Evolutionary conservation across 2,888 invertebrate genomes (phyloP).

Genomic region (Amaurobius ferox): DNA sequence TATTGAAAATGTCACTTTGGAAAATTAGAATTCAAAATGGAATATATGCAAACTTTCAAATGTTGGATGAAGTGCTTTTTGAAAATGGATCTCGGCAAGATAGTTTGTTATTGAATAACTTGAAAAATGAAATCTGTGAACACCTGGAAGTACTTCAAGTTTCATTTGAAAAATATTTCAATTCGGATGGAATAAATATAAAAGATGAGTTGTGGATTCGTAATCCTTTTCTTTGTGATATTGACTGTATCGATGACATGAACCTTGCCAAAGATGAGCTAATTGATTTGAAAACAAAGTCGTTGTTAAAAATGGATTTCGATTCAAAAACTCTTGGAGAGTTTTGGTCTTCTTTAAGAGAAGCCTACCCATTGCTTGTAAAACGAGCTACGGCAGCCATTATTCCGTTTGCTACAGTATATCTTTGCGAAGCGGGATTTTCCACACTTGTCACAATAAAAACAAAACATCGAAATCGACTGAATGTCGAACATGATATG

Average conservation of each 20-base stretch:
- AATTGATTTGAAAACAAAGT: slow-evolving; percentile 53
- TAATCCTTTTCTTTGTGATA: slow-evolving; percentile 56
- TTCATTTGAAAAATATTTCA: slow-evolving; percentile 38
- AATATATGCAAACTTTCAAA: slow-evolving; percentile 19
- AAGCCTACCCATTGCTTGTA: slow-evolving; percentile 52
- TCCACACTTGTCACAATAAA: slow-evolving; percentile 51
- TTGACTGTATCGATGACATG: slow-evolving; percentile 49
- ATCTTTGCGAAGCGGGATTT: slow-evolving; percentile 55
- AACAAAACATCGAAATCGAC: slow-evolving; percentile 54
- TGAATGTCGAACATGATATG: slow-evolving; percentile 51
- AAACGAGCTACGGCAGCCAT: slow-evolving; percentile 49
- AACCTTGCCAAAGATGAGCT: slow-evolving; percentile 48
- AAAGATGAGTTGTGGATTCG: slow-evolving; percentile 53
- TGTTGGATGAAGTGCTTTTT: slow-evolving; percentile 26
- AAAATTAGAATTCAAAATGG: slow-evolving; percentile 48
- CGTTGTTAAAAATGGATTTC: slow-evolving; percentile 49
- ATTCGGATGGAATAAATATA: slow-evolving; percentile 49
- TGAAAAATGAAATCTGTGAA: slow-evolving; percentile 27
- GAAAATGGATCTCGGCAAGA: slow-evolving; percentile 24
- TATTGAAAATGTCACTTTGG: slow-evolving; percentile 46
- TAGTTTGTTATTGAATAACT: slow-evolving; percentile 25
- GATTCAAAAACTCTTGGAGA: slow-evolving; percentile 9
- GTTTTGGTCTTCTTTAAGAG: slow-evolving; percentile 9
- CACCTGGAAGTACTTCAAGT: slow-evolving; percentile 29
- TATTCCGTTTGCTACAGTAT: slow-evolving; percentile 52